Evolutionary conservation across 2,888 invertebrate species (phyloP).

Genomic region (Ophraella communa): DNA sequence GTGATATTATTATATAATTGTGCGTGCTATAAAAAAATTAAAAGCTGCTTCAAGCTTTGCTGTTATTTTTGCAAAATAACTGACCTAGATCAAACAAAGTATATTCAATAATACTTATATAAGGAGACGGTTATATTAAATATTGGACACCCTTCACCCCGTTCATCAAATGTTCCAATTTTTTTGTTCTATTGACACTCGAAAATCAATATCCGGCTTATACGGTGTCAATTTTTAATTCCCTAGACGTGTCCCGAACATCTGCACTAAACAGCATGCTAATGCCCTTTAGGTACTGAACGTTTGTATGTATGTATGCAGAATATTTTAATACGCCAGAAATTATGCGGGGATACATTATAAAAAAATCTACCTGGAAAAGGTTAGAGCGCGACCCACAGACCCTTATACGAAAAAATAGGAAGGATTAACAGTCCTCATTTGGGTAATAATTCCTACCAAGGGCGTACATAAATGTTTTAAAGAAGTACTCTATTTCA

Average conservation of each 20-base stretch:
- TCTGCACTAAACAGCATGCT: conserved; percentile 35
- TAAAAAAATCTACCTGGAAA: conserved; percentile 40
- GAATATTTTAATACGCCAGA: conserved; percentile 40
- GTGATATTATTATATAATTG: too few relatives aligned
- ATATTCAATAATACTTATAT: too few relatives aligned
- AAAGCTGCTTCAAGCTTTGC: too few relatives aligned
- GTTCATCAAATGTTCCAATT: background rate
- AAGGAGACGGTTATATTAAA: too few relatives aligned
- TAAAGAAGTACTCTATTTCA: background rate
- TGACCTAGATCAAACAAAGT: too few relatives aligned
- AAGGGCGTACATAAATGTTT: background rate
- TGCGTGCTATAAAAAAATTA: too few relatives aligned
- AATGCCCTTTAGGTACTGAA: conserved; percentile 26
- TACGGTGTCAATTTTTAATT: conserved; percentile 32
- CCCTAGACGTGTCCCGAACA: conserved; percentile 30
- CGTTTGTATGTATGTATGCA: conserved; percentile 33
- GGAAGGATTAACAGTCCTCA: conserved; percentile 1
- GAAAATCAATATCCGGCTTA: conserved; percentile 18
- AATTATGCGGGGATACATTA: conserved; percentile 36
- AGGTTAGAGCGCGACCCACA: conserved; percentile 32
- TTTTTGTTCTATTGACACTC: background rate
- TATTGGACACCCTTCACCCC: background rate
- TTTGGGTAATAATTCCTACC: background rate
- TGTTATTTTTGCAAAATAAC: too few relatives aligned
- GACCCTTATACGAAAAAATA: conserved; percentile 15